Evolutionary conservation across 2,113 vertebrate genomes (phyloP), one percentile per base, ranked within the genome.

Genomic region (Cryptomyrus ogoouensis): DNA sequence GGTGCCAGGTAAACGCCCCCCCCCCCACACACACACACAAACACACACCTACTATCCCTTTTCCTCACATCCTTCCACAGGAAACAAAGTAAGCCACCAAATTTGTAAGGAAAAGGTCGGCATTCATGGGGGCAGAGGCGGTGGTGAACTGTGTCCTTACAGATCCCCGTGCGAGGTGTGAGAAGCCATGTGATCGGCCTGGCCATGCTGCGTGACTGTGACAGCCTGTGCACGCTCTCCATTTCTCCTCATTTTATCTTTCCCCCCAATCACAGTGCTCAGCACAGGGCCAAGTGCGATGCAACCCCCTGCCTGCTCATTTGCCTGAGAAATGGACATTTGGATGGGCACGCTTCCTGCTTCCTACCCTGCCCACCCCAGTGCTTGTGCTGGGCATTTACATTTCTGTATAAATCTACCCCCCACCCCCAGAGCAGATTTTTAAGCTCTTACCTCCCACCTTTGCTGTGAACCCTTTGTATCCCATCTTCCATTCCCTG

Each of bases 1-100:
- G 92, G 91, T 90, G 90, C 92, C 92, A 10, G n/a, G 89, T 27
- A 66, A 56, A n/a, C 74, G 39, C 21, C 31, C 31, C 74, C 19
- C 53, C 21, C 7, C 6, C 19, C 53, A 24, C 6, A 58, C 56
- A 58, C 56, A 58, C 56, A n/a, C 24, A 88, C 66, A 21, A 3
- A 24, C 56, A 24, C 58, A 31, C 4, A 21, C 13, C 47, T 62
- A 21, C 21, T 19, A 42, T 87, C 90, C 56, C 89, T 74, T 35
- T 56, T 84, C 19, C 35, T 52, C 35, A 62, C 56, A 39, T 1
- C 52, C 39, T 58, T 70, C 4, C 35, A 42, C 85, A 35, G 44
- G 31, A 52, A 89, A 70, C 8, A 47, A 44, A 17, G 10, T 17
- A 10, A 56, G 77, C 27, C 24, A 31, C 50, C 10, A 53, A 50